A percentile compares a stretch with the other conserved stretches of the same genome.
These are phyloP conservation scores for Alouatta palliata DNA, from an alignment of 2,113 vertebrate species.

Conservation along the genomic window DNA sequence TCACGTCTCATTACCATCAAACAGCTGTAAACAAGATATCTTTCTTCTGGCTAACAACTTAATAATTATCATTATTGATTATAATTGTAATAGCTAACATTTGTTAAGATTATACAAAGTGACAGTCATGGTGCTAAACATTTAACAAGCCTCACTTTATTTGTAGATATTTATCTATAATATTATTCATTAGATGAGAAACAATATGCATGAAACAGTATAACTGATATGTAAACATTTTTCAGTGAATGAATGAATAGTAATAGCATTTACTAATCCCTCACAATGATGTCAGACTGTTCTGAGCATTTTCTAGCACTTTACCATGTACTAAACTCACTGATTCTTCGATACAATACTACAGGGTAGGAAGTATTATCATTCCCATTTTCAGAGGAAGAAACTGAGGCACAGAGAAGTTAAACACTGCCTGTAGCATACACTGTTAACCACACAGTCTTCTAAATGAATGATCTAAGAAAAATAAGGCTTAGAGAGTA, in stretches of 20 bases:
- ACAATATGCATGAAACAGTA: background rate
- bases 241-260: background rate
- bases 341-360: background rate
- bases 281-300: background rate
- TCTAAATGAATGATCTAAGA: background rate
- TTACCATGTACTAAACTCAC: background rate
- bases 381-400: background rate
- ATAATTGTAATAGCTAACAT: background rate
- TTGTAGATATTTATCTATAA: background rate
- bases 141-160: background rate
- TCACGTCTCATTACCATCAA: background rate
- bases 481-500: background rate
- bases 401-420: background rate
- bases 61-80: background rate
- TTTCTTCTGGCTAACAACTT: background rate
- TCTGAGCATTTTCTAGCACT: background rate
- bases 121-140: background rate
- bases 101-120: background rate
- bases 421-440: background rate
- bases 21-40: background rate
- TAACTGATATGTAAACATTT: background rate
- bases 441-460: background rate
- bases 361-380: background rate
- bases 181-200: background rate
- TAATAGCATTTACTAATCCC: background rate